Base-by-base conservation (phyloP, 2,888 invertebrate genomes). In the Brachyptera putata region DNA sequence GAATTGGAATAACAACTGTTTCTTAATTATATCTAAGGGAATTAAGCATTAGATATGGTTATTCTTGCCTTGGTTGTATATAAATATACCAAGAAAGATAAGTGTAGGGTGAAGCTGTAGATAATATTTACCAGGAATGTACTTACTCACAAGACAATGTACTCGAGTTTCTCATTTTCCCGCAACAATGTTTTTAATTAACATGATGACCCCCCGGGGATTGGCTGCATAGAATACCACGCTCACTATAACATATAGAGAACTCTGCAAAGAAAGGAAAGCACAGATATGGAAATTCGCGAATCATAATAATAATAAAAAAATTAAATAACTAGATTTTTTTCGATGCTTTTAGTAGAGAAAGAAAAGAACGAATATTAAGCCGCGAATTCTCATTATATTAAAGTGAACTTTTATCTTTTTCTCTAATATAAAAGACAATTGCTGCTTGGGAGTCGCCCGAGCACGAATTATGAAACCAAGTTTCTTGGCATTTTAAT, bases 101-200 rank as follows among this genome's bases (percentile, higher is more conserved):
- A 34, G 34, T 34, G 11, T 34, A 34, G 7, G 11, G 34, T 34
- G 34, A 34, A 9, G 11, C 7, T 7, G 34, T 34, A 37, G 39
- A 4, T 16, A 13, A 4, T 3, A 16, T 11, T 3, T 11, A 16
- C 39, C 39, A 13, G 3, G 39, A 37, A 14, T 37, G 39, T 37
- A 37, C 39, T 16, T 16, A 37, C 39, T 14, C n/a, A n/a, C n/a
- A 37, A 16, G 39, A 3, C 39, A 11, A 37, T 37, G 39, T 37
- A 37, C 39, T 16, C 3, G 39, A 37, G 39, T 4, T 34, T 37
- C 39, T 37, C 72, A 74, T 74, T 74, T 73, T 74, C 74, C 70
- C 74, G n/a, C n/a, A n/a, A n/a, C 74, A 74, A 73, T 73, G 74
- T 73, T 73, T 74, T 75, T 74, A 75, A 74, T 74, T 74, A 74